Evolutionary conservation across 2,888 invertebrate species (phyloP), one percentile per base, ranked within the genome.

Genomic region (Trachelus tabidus): DNA sequence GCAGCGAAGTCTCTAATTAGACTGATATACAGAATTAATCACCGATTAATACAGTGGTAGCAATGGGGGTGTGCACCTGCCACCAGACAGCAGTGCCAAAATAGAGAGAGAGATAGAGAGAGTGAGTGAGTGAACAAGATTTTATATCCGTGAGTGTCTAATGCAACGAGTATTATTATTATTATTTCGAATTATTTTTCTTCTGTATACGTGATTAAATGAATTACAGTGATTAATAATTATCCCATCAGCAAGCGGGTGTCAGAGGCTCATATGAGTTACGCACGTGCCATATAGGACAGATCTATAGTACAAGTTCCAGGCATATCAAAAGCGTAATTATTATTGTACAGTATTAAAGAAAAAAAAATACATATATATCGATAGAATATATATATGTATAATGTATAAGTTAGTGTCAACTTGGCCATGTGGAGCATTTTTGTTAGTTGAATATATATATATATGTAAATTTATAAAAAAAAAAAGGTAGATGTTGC

Each of bases 401-500:
- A 80, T 79, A 75, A 81, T 80, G 79, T 77, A 80, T 80, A 86
- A 89, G 90, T 92, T 91, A 91, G 91, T 89, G 90, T 90, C 91
- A 91, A 91, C 91, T 90, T 91, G 91, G 90, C 91, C 90, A 87
- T 91, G 91, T 91, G 90, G 90, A 91, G 90, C 90, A 90, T 90
- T 87, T 86, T 89, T 87, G 91, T 91, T 91, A 91, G 90, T 91
- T 85, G 35, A 84, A 85, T 88, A 88, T 69, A 87, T 35, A 85
- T 88, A 88, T 69, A 87, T 40, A 40, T 15, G 40, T 40, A 40
- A 40, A 40, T 40, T 40, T 6, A 15, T 40, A 6, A 40, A 40
- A 40, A 40, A 40, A 15, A 40, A 40, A 40, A 40, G 6, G 40
- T 40, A 83, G 77, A 82, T 81, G 82, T 82, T 83, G 84, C 82